These are phyloP conservation scores for Onychomys leucogaster DNA, from an alignment of 2,797 vertebrate genomes.

Conservation along the genomic window DNA sequence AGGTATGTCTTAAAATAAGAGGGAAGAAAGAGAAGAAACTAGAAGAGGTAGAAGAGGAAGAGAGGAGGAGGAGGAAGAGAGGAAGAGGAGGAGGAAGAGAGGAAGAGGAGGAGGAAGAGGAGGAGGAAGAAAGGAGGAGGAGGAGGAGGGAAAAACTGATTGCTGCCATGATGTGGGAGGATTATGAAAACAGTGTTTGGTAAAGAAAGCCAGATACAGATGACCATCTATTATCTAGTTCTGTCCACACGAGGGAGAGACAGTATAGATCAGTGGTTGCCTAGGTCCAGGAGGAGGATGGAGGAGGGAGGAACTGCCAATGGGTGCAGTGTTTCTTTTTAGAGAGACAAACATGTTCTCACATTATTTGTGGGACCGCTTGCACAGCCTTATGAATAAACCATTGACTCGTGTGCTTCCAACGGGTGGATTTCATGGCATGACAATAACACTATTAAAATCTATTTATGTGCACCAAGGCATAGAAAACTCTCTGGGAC, in stretches of 20 bases:
- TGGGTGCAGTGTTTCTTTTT: neutral
- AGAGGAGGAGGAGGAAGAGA: neutral
- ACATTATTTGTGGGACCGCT: neutral
- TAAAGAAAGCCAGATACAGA: neutral
- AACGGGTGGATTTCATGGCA: neutral
- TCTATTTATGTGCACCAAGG: neutral
- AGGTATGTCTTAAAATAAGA: neutral
- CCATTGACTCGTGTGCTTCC: neutral
- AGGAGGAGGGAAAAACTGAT: too few relatives aligned
- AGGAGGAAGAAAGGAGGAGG: neutral
- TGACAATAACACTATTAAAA: neutral
- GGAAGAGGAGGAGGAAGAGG: neutral
- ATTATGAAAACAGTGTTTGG: neutral
- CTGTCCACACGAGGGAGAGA: neutral
- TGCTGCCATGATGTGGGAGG: fast-evolving
- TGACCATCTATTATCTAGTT: neutral
- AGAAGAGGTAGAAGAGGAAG: neutral
- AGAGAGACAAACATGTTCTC: neutral
- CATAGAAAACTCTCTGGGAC: neutral
- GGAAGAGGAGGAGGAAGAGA: too few relatives aligned
- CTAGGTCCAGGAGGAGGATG: neutral
- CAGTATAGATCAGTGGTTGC: neutral
- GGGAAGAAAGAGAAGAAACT: neutral
- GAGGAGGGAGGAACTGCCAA: neutral
- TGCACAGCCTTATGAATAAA: neutral